Percentiles rank a stretch among this genome's conserved stretches.
These are phyloP conservation scores for Anhinga anhinga DNA, from an alignment of 2,113 vertebrate genomes.

Conservation along the genomic window DNA sequence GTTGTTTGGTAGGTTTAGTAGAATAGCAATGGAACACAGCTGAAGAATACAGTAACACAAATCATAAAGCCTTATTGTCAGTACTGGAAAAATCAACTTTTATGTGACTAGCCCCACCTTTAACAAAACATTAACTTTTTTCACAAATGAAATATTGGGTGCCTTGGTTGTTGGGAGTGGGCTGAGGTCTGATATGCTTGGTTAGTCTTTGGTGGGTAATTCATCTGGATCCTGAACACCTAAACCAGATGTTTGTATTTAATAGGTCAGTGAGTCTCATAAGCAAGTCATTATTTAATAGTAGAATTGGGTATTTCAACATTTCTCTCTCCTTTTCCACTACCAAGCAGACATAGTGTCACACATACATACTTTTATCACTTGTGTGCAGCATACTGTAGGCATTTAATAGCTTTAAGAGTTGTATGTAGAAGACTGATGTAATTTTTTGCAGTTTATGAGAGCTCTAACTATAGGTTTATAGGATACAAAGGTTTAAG, in stretches of 20 bases:
- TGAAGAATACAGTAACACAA: neutral
- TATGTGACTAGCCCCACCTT: neutral
- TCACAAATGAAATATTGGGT: conserved; percentile 43
- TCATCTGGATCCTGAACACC: conserved; percentile 58
- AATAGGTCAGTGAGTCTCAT: conserved; percentile 62
- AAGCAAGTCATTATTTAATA: conserved; percentile 67
- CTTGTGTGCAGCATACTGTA: conserved; percentile 41
- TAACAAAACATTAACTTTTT: conserved; percentile 43
- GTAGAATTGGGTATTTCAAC: conserved; percentile 58
- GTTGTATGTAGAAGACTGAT: conserved; percentile 42
- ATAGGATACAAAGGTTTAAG: conserved; percentile 51
- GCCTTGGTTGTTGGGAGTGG: conserved; percentile 20
- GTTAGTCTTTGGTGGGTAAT: conserved; percentile 59
- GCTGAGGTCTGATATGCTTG: conserved; percentile 24
- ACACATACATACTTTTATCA: conserved; percentile 61
- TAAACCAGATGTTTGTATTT: conserved; percentile 67
- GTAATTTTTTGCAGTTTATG: conserved; percentile 58
- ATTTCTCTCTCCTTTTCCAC: conserved; percentile 40
- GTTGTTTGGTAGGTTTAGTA: neutral
- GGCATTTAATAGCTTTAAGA: conserved; percentile 41
- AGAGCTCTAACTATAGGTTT: conserved; percentile 39
- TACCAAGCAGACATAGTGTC: conserved; percentile 66
- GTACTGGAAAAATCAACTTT: conserved; percentile 23
- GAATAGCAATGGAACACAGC: neutral
- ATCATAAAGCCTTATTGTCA: conserved; percentile 39